These are phyloP conservation scores for Phymatocera aterrima DNA, from an alignment of 2,888 invertebrate species.

Conservation along the genomic window DNA sequence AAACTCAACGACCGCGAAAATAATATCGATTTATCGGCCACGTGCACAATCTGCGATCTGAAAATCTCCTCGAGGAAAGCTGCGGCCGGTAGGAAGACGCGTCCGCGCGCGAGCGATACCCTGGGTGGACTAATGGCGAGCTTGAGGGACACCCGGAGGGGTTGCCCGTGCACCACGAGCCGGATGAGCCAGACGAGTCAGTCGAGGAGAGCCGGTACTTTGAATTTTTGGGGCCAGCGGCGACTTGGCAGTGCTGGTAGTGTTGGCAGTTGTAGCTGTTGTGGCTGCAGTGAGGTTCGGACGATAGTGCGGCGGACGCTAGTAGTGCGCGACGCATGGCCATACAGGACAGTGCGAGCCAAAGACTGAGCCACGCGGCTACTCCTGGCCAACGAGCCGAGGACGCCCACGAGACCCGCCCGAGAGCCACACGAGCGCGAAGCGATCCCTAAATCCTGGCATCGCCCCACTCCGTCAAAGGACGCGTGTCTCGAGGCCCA, in stretches of 20 bases:
- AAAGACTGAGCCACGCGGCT: constrained; percentile 59
- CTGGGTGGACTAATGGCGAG: constrained; percentile 34
- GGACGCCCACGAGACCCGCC: constrained; percentile 41
- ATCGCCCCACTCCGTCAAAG: constrained; percentile 58
- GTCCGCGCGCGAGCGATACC: constrained; percentile 31
- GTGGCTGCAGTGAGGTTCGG: constrained; percentile 20
- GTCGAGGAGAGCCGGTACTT: constrained; percentile 28
- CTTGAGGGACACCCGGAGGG: constrained; percentile 35
- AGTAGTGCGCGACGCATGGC: constrained; percentile 63
- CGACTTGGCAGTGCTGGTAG: background rate
- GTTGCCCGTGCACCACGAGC: constrained; percentile 25
- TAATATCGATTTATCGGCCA: background rate
- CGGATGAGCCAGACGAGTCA: constrained; percentile 31
- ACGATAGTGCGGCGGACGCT: constrained; percentile 32
- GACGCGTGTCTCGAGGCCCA: constrained; percentile 38
- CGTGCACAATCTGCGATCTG: constrained; percentile 22
- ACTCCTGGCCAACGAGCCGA: constrained; percentile 45
- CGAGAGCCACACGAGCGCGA: constrained; percentile 49
- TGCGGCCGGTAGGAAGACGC: constrained; percentile 26
- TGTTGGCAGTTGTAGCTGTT: constrained; percentile 9
- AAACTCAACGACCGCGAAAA: background rate
- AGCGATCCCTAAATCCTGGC: constrained; percentile 64
- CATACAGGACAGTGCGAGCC: constrained; percentile 62
- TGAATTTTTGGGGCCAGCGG: constrained; percentile 31
- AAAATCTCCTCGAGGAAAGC: background rate